These are phyloP conservation scores for Aphidius ervi DNA, from an alignment of 1,140 invertebrate genomes.

Conservation along the genomic window DNA sequence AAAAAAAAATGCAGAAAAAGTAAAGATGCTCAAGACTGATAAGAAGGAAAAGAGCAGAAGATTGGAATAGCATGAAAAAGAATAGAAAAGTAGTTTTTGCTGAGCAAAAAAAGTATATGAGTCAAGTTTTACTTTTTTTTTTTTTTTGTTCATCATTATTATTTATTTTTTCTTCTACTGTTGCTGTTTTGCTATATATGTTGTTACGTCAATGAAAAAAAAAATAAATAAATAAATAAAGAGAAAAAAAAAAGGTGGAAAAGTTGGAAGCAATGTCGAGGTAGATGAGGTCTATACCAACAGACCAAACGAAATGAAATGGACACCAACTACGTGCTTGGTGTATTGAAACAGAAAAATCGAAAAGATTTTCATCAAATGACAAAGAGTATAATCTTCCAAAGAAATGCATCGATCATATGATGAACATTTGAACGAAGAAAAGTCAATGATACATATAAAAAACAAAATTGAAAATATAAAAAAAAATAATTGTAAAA, in stretches of 20 bases:
- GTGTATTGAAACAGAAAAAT: constrained; percentile 17
- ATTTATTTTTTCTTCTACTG: no score
- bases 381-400: constrained; percentile 1
- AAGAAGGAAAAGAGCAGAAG: no score
- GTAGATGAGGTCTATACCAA: constrained; percentile 7
- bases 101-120: no score
- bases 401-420: constrained; percentile 14
- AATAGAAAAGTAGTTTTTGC: no score
- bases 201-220: no score
- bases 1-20: no score
- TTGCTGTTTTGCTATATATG: no score
- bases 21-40: no score
- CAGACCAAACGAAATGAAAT: constrained; percentile 17
- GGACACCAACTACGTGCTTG: constrained; percentile 21
- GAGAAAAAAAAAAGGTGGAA: not conserved
- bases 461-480: not conserved
- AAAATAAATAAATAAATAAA: no score
- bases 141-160: no score
- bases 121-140: no score
- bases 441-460: not conserved
- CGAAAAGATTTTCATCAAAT: not conserved
- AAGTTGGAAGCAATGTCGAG: constrained; percentile 12
- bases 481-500: not conserved
- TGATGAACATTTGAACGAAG: not conserved
- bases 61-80: no score